Conservation (phyloP, 2,797 vertebrate genomes). For the Channa striata region DNA sequence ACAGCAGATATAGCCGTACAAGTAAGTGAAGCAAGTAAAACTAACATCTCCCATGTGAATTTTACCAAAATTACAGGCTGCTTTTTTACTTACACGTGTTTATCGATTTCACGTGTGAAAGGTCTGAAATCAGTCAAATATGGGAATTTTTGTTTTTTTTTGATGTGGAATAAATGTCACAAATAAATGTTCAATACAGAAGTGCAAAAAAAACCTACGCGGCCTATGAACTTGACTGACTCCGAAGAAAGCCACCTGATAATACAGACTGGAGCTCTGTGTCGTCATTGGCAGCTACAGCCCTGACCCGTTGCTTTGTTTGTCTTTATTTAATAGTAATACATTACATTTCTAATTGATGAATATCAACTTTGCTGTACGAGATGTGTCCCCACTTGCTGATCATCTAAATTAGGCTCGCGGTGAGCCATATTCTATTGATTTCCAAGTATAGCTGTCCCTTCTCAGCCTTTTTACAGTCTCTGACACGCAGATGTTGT, state of each 20-base stretch:
- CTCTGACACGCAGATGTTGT: conserved; percentile 23
- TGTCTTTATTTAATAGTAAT: conserved; percentile 14
- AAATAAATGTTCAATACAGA: no score
- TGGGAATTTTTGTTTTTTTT: background rate
- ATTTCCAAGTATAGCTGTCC: conserved; percentile 20
- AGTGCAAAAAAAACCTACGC: no score
- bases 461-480: conserved; percentile 33
- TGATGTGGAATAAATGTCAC: no score
- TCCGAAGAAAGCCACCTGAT: no score
- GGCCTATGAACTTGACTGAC: no score
- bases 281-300: background rate
- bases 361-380: conserved; percentile 1
- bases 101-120: background rate
- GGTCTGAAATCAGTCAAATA: background rate
- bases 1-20: background rate
- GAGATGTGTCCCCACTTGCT: conserved; percentile 1
- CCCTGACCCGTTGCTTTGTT: conserved; percentile 17
- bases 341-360: conserved; percentile 3
- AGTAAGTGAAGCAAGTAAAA: background rate
- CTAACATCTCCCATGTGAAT: background rate
- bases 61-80: background rate
- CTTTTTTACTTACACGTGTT: background rate
- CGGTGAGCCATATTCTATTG: conserved; percentile 2
- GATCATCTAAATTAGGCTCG: conserved; percentile 19
- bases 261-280: background rate